Evolutionary conservation across 2,888 invertebrate genomes (phyloP).

Genomic region (Papilio elwesi): DNA sequence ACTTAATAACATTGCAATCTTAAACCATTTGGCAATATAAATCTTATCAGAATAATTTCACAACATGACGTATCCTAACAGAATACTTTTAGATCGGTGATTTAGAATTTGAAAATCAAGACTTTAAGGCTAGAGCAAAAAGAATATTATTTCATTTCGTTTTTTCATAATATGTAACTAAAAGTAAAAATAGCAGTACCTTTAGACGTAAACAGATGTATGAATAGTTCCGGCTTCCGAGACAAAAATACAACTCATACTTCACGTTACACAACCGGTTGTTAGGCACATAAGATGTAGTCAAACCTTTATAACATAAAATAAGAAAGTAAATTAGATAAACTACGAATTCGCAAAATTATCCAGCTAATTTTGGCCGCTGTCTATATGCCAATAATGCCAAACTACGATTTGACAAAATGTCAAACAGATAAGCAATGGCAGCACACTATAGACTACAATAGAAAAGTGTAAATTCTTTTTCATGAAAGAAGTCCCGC

Average conservation of each 20-base stretch:
- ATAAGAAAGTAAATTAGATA: slow-evolving; percentile 1
- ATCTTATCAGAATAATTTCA: slow-evolving; percentile 10
- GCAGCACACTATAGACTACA: not conserved
- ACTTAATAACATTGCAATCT: not conserved
- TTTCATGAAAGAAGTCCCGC: too few species aligned
- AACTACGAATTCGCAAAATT: slow-evolving; percentile 6
- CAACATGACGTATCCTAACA: not conserved
- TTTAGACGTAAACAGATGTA: slow-evolving; percentile 76
- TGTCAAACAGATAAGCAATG: not conserved
- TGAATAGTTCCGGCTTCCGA: slow-evolving; percentile 50
- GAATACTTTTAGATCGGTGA: not conserved
- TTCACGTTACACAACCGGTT: slow-evolving; percentile 55
- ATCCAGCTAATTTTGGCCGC: slow-evolving; percentile 11
- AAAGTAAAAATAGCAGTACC: slow-evolving; percentile 53
- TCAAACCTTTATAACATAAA: slow-evolving; percentile 28
- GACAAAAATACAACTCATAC: slow-evolving; percentile 54
- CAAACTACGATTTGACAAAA: slow-evolving; percentile 8
- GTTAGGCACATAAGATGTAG: slow-evolving; percentile 43
- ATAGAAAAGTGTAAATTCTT: too few species aligned
- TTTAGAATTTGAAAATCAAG: not conserved
- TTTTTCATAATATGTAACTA: too few species aligned
- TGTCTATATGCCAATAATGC: slow-evolving; percentile 1
- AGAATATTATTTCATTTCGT: not conserved
- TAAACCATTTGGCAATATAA: slow-evolving; percentile 2
- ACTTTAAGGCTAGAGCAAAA: not conserved